Evolutionary conservation across 2,888 invertebrate genomes (phyloP).

Genomic region (Paralinhomoeus sp.): DNA sequence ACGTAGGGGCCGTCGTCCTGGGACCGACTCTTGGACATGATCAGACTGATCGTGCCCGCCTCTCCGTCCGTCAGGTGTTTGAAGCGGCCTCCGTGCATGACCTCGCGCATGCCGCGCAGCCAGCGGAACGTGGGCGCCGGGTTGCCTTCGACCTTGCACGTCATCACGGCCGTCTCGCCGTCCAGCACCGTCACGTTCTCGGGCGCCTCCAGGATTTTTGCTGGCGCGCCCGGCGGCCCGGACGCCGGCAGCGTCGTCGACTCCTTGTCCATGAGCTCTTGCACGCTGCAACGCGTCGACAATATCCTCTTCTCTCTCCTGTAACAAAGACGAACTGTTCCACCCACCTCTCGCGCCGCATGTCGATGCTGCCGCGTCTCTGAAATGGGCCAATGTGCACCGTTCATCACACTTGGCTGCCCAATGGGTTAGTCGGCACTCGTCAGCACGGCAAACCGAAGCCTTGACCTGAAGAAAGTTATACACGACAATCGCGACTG

Average conservation of each 20-base stretch:
- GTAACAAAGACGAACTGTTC: neutral
- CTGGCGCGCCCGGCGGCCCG: conserved; percentile 48
- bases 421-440: no score
- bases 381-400: no score
- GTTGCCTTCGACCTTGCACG: conserved; percentile 72
- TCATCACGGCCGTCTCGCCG: conserved; percentile 78
- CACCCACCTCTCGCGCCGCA: conserved; percentile 44
- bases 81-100: conserved; percentile 80
- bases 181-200: conserved; percentile 87
- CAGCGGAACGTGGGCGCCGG: conserved; percentile 61
- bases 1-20: conserved; percentile 81
- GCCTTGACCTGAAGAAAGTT: no score
- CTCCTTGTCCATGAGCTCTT: conserved; percentile 67
- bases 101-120: conserved; percentile 28
- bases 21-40: conserved; percentile 78
- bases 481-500: no score
- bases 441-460: no score
- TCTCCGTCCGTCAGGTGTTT: conserved; percentile 83
- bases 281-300: conserved; percentile 43
- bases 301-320: no score
- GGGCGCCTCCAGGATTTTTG: conserved; percentile 63
- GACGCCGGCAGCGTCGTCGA: conserved; percentile 60
- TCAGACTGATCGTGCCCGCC: conserved; percentile 66
- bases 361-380: conserved; percentile 65
- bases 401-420: no score